Evolutionary conservation across 2,113 vertebrate genomes (phyloP).

Genomic region (Diglossa brunneiventris): DNA sequence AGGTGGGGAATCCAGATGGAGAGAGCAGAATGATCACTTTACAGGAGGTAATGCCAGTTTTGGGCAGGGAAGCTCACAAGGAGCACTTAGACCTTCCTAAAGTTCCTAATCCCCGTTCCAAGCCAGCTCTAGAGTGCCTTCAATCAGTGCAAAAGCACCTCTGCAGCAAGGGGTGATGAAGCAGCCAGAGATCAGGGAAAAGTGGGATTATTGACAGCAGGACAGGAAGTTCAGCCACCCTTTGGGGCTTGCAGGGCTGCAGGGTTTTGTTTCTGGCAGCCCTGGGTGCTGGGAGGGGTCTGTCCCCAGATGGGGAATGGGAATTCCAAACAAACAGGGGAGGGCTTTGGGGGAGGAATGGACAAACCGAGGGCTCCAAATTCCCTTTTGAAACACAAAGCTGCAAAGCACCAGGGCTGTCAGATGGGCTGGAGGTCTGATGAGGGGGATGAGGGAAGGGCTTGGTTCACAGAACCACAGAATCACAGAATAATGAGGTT

Average conservation of each 20-base stretch:
- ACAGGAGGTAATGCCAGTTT: background rate
- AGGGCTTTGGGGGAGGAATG: background rate
- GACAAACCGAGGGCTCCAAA: background rate
- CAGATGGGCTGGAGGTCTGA: background rate
- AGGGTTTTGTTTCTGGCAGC: background rate
- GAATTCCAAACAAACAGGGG: background rate
- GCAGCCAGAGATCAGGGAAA: background rate
- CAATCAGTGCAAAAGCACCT: background rate
- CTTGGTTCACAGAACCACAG: background rate
- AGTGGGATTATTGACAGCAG: background rate
- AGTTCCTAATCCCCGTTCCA: background rate
- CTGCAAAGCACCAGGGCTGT: background rate
- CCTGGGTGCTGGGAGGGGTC: background rate
- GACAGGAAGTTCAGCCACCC: background rate
- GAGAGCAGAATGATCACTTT: background rate
- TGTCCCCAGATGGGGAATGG: background rate
- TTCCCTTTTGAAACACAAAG: background rate
- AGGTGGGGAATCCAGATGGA: background rate
- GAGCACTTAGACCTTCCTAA: background rate
- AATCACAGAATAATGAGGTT: too few relatives aligned
- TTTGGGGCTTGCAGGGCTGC: background rate
- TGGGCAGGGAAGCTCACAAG: background rate
- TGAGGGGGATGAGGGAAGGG: rapidly evolving
- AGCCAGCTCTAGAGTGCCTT: background rate
- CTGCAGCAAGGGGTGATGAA: background rate